phyloP scores from a whole-genome alignment of 2,888 invertebrate genomes.

The Melinopterus prodromus region DNA sequence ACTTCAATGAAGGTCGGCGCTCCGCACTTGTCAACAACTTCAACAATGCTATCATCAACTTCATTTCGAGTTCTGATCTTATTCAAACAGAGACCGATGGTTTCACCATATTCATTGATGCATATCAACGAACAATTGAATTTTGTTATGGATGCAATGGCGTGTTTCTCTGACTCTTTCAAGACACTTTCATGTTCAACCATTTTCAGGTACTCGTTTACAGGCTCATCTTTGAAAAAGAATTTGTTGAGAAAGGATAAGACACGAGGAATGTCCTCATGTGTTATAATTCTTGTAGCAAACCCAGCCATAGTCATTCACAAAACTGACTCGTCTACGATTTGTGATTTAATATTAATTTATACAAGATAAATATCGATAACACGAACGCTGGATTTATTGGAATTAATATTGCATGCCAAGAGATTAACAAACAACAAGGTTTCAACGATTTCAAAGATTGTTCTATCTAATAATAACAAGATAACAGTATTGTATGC shows the following conservation, averaged over 20 bases:
- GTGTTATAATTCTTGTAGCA: conserved; percentile 55
- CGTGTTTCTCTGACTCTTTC: conserved; percentile 70
- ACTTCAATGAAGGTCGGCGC: conserved; percentile 19
- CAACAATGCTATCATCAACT: conserved; percentile 14
- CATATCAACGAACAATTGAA: conserved; percentile 72
- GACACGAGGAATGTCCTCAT: conserved; percentile 60
- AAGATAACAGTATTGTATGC: no score
- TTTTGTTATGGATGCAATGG: conserved; percentile 63
- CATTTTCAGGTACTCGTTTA: conserved; percentile 69
- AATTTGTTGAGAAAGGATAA: conserved; percentile 66
- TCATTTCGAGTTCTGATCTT: conserved; percentile 51
- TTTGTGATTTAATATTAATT: no score
- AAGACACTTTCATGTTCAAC: conserved; percentile 69
- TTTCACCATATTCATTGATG: conserved; percentile 65
- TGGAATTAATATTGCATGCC: no score
- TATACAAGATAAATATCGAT: no score
- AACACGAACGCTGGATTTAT: no score
- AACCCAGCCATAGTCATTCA: neutral
- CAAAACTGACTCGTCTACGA: no score
- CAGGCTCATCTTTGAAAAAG: conserved; percentile 78
- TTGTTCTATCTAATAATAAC: no score
- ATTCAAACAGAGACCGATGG: conserved; percentile 60
- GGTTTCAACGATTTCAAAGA: no score
- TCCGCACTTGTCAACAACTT: no score
- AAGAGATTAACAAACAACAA: no score